phyloP scores from a whole-genome alignment of 2,797 vertebrate genomes.

The Microcaecilia unicolor region DNA sequence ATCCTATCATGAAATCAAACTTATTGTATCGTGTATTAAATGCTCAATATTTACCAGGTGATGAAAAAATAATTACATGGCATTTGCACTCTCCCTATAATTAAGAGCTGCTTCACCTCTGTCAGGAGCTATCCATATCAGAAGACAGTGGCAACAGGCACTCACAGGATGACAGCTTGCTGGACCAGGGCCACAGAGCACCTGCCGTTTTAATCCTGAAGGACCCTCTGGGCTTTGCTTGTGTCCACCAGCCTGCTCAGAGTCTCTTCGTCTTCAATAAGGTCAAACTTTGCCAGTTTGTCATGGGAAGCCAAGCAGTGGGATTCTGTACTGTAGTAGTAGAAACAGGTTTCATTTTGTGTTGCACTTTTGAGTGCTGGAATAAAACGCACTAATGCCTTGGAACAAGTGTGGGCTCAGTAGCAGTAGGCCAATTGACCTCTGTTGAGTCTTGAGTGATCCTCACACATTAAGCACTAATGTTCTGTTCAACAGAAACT shows the following conservation, averaged over 20 bases:
- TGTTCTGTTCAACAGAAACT: too few species aligned
- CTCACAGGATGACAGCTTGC: constrained; percentile 11
- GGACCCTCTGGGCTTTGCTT: constrained; percentile 8
- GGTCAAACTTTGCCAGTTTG: constrained; percentile 1
- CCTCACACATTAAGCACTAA: too few species aligned
- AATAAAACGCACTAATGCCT: too few species aligned
- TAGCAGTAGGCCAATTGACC: too few species aligned
- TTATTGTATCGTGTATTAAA: neutral
- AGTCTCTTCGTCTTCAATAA: constrained; percentile 12
- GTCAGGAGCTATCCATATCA: constrained; percentile 3
- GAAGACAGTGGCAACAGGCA: constrained; percentile 4
- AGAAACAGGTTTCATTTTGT: too few species aligned
- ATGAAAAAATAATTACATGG: neutral
- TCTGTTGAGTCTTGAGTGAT: too few species aligned
- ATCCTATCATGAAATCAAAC: neutral
- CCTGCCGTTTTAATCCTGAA: constrained; percentile 12
- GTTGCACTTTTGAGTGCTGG: too few species aligned
- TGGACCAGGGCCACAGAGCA: constrained; percentile 17
- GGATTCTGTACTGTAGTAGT: too few species aligned
- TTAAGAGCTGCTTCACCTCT: constrained; percentile 13
- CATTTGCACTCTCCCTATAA: neutral
- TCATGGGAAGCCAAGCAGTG: constrained; percentile 2
- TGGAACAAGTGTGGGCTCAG: too few species aligned
- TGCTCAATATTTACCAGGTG: neutral
- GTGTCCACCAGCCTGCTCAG: too few species aligned